Conservation (phyloP, 2,888 invertebrate species). For the Margaritifera margaritifera region DNA sequence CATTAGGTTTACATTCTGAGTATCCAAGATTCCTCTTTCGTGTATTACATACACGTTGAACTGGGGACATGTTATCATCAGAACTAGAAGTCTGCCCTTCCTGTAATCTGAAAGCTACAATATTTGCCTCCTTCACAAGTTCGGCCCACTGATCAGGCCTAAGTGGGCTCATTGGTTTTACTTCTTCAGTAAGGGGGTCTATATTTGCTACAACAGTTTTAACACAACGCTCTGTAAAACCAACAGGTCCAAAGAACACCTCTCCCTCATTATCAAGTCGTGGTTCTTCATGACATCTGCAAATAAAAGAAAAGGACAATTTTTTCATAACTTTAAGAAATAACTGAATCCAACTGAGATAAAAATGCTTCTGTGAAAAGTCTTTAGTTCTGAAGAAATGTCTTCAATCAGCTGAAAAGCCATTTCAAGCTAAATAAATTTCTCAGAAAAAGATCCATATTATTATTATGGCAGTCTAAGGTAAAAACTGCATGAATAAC, state of each 20-base stretch:
- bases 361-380: too few relatives aligned
- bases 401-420: too few relatives aligned
- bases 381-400: too few relatives aligned
- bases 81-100: neutral
- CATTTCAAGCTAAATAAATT: too few relatives aligned
- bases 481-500: too few relatives aligned
- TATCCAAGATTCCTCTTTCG: neutral
- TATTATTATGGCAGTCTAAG: too few relatives aligned
- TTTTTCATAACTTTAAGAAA: too few relatives aligned
- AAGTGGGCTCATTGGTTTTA: constrained; percentile 46
- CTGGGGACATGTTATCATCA: constrained; percentile 5
- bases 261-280: constrained; percentile 50
- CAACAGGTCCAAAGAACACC: constrained; percentile 58
- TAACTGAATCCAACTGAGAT: too few relatives aligned
- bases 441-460: too few relatives aligned
- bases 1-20: too few relatives aligned
- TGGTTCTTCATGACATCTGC: constrained; percentile 1
- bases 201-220: constrained; percentile 33
- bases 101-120: constrained; percentile 31
- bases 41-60: constrained; percentile 4
- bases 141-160: constrained; percentile 49
- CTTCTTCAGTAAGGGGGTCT: constrained; percentile 22
- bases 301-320: too few relatives aligned
- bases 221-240: constrained; percentile 50
- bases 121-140: constrained; percentile 50